Evolutionary conservation across 2,797 vertebrate genomes (phyloP).

Genomic region (Rhyacichthys aspro): DNA sequence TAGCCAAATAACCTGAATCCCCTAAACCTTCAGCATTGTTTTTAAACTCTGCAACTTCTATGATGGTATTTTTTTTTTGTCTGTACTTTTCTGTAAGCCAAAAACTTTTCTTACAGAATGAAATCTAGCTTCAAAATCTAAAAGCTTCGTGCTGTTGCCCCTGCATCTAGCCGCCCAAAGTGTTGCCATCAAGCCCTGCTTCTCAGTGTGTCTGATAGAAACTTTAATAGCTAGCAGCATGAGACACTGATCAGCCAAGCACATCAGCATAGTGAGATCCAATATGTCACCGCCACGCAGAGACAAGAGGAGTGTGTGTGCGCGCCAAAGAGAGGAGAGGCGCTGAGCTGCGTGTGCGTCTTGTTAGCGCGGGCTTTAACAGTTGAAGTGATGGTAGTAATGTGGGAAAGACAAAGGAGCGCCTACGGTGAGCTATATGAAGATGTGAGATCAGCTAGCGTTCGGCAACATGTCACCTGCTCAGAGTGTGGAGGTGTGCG

Average conservation of each 20-base stretch:
- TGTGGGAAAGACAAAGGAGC: slow-evolving; percentile 63
- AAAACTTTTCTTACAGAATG: slow-evolving; percentile 23
- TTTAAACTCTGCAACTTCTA: too few relatives aligned
- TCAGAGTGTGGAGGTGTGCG: slow-evolving; percentile 9
- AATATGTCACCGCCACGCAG: slow-evolving; percentile 66
- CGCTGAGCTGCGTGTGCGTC: slow-evolving; percentile 26
- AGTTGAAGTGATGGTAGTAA: slow-evolving; percentile 58
- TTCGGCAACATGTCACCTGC: slow-evolving; percentile 35
- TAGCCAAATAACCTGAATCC: too few relatives aligned
- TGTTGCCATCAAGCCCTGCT: slow-evolving; percentile 43
- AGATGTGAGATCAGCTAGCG: slow-evolving; percentile 35
- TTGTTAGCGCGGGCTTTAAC: slow-evolving; percentile 58
- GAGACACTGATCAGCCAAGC: slow-evolving; percentile 66
- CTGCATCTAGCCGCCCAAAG: slow-evolving; percentile 31
- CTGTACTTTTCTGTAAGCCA: background rate
- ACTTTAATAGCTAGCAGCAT: slow-evolving; percentile 70
- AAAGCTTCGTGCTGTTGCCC: slow-evolving; percentile 29
- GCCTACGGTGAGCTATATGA: slow-evolving; percentile 60
- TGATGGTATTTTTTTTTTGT: too few relatives aligned
- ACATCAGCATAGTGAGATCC: slow-evolving; percentile 66
- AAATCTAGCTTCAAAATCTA: slow-evolving; percentile 10
- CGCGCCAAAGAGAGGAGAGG: background rate
- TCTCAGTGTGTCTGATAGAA: slow-evolving; percentile 59
- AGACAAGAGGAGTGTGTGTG: slow-evolving; percentile 24
- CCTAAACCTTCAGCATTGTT: too few relatives aligned